phyloP scores from a whole-genome alignment of 35 echinoderm and acorn worm species.

The Anneissia japonica region DNA sequence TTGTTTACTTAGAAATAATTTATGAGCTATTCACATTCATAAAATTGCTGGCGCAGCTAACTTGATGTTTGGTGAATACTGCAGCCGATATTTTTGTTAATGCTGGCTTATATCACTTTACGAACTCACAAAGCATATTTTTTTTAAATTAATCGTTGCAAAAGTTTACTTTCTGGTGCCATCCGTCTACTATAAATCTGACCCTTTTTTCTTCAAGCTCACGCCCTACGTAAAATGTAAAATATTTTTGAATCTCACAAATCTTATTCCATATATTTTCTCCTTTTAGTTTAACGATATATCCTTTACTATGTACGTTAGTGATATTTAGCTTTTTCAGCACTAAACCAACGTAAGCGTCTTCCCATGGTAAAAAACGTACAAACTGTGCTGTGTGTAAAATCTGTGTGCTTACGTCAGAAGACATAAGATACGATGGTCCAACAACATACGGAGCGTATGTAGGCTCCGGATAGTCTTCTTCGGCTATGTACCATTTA shows the following conservation, averaged over 20 bases:
- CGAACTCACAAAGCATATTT: too few species aligned
- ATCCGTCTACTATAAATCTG: neutral
- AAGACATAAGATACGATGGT: slow-evolving; percentile 39
- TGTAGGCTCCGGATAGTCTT: slow-evolving; percentile 28
- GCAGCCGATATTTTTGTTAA: too few species aligned
- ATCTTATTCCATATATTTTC: neutral
- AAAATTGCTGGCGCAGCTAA: too few species aligned
- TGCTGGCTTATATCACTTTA: too few species aligned
- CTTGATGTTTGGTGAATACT: too few species aligned
- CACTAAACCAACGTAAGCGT: slow-evolving; percentile 43
- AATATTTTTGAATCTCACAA: neutral
- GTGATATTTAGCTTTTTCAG: slow-evolving; percentile 18
- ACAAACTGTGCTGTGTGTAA: slow-evolving; percentile 17
- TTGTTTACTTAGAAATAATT: too few species aligned
- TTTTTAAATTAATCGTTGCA: too few species aligned
- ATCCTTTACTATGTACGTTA: neutral
- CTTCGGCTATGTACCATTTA: slow-evolving; percentile 48
- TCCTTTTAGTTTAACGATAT: neutral
- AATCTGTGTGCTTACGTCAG: slow-evolving; percentile 10
- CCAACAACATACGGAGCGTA: slow-evolving; percentile 45
- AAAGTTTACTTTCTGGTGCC: neutral
- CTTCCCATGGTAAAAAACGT: slow-evolving; percentile 41
- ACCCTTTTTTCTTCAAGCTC: neutral
- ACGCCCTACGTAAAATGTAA: neutral
- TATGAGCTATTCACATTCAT: too few species aligned